These are phyloP conservation scores for Pampusana beccarii DNA, from an alignment of 2,113 vertebrate species.

Conservation along the genomic window DNA sequence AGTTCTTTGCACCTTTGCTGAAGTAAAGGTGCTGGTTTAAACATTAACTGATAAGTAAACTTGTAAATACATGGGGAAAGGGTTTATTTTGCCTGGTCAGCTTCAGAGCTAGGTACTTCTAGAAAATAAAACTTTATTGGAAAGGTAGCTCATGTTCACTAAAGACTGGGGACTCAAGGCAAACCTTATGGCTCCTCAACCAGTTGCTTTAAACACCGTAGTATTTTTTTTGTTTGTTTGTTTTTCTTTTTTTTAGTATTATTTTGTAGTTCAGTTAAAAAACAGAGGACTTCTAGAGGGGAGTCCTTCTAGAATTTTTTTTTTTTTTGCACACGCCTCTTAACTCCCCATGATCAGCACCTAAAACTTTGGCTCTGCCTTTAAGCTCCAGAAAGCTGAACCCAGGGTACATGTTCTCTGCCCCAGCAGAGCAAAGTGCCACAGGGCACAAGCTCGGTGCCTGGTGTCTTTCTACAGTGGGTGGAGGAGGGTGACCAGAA, in stretches of 20 bases:
- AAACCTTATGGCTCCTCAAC: background rate
- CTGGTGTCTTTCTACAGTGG: rapidly evolving
- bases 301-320: no score
- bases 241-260: background rate
- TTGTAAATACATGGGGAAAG: background rate
- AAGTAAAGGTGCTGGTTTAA: constrained; percentile 12
- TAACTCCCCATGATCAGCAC: background rate
- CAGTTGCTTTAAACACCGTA: background rate
- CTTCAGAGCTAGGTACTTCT: background rate
- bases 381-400: no score
- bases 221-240: background rate
- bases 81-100: background rate
- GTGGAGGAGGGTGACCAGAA: background rate
- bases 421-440: background rate
- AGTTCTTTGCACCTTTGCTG: background rate
- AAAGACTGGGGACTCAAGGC: background rate
- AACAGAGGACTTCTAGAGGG: background rate
- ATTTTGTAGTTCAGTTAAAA: background rate
- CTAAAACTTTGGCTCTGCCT: background rate
- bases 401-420: no score
- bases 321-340: background rate
- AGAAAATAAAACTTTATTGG: background rate
- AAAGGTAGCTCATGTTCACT: background rate
- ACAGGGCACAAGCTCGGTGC: background rate
- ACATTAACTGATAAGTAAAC: background rate